A percentile compares a stretch with the other conserved stretches of the same genome.
phyloP scores from a whole-genome alignment of 2,888 invertebrate genomes.

The Taenaris catops region DNA sequence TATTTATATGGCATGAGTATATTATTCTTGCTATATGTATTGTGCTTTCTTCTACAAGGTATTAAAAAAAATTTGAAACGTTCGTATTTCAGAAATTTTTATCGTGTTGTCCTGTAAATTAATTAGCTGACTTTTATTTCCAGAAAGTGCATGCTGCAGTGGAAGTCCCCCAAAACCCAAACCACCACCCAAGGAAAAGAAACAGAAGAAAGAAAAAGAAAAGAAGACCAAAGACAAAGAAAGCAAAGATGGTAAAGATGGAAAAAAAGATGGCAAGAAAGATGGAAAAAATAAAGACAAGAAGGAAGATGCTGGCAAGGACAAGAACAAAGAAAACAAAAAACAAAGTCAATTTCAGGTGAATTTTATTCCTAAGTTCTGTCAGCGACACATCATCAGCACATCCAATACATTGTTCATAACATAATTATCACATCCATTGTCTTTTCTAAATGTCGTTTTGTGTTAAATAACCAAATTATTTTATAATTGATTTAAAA shows the following conservation, averaged over 20 bases:
- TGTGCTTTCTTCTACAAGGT: constrained; percentile 95
- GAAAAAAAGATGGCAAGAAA: constrained; percentile 79
- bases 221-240: constrained; percentile 82
- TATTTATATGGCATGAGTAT: constrained; percentile 96
- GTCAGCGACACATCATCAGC: constrained; percentile 42
- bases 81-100: too few relatives aligned
- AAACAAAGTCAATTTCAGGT: constrained; percentile 86
- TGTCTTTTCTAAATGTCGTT: constrained; percentile 61
- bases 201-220: constrained; percentile 84
- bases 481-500: constrained; percentile 37
- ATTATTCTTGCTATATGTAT: constrained; percentile 94
- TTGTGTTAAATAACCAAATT: constrained; percentile 59
- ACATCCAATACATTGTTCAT: constrained; percentile 65
- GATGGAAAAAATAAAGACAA: constrained; percentile 81
- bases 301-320: constrained; percentile 81
- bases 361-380: constrained; percentile 14
- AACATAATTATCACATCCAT: constrained; percentile 34
- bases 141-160: constrained; percentile 91
- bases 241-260: constrained; percentile 84
- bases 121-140: too few relatives aligned
- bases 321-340: constrained; percentile 80
- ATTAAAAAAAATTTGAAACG: constrained; percentile 16
- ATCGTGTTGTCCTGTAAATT: too few relatives aligned
- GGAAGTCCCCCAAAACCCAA: constrained; percentile 84
- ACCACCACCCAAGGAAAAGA: constrained; percentile 84